Evolutionary conservation across 64 coral and sea anemone genomes (phyloP).

Genomic region (Platygyra sinensis): DNA sequence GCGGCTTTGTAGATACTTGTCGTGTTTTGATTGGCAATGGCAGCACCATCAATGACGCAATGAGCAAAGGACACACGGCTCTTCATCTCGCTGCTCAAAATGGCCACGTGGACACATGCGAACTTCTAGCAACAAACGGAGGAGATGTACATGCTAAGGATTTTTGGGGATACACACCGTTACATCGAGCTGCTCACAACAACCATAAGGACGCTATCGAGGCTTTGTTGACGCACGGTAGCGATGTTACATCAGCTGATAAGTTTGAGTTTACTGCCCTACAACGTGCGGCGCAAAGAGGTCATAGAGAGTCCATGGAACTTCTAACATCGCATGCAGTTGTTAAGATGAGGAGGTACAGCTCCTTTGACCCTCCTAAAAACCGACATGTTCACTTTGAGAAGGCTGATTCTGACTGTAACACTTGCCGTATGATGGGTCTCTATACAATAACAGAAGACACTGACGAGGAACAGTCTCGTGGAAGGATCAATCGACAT

Average conservation of each 20-base stretch:
- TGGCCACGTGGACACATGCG: constrained; percentile 60
- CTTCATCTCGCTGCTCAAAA: constrained; percentile 86
- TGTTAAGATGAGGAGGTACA: constrained; percentile 30
- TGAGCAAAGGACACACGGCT: constrained; percentile 56
- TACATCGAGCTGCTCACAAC: constrained; percentile 86
- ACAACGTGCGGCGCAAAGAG: constrained; percentile 67
- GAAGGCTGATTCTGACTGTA: constrained; percentile 41
- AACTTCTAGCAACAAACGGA: constrained; percentile 54
- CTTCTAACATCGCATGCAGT: constrained; percentile 52
- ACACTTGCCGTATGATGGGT: constrained; percentile 70
- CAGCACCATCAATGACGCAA: constrained; percentile 41
- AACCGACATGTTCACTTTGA: constrained; percentile 34
- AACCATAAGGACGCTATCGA: constrained; percentile 63
- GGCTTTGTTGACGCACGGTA: constrained; percentile 54
- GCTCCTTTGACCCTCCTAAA: background rate
- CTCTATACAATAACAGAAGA: constrained; percentile 20
- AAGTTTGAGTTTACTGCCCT: constrained; percentile 73
- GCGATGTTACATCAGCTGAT: constrained; percentile 51
- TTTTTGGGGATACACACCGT: constrained; percentile 55
- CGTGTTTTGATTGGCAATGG: constrained; percentile 57
- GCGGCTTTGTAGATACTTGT: constrained; percentile 54
- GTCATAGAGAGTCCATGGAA: constrained; percentile 62
- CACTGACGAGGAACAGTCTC: background rate
- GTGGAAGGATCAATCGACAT: background rate
- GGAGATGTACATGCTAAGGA: constrained; percentile 54